Base-by-base conservation (phyloP, 2,113 vertebrate species). In the Lampris megalopsis region DNA sequence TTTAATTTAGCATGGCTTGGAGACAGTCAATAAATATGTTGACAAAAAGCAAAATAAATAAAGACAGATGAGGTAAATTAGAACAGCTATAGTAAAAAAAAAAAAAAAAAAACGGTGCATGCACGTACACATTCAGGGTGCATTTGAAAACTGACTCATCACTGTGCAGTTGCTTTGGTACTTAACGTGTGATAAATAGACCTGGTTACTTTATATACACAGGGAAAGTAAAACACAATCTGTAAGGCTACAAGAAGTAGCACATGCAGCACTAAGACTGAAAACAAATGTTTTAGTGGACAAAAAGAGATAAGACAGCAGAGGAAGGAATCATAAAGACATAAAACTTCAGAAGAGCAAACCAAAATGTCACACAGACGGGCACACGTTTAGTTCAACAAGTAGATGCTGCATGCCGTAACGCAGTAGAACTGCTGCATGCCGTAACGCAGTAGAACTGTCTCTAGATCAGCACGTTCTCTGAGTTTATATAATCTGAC, bases 11-110 rank as follows among this genome's bases (percentile, higher is more conserved):
- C 60, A 69, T 66, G 52, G 54, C 81, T 71, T 77, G 65, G 75
- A 47, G 86, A 79, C 80, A 87, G 84, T 85, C 86, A 86, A 85
- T 82, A 83, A 63, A 79, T 68, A 84, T 68, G 75, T 53, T 64
- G 35, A 85, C 50, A 63, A 74, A 66, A 47, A 42, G 41, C 63
- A 6, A 66, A 66, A 70, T 48, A 24, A 72, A 38, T 9, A 74
- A 69, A 13, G 68, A 2, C 62, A 79, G 60, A 63, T 54, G 68
- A 67, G 56, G 61, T 53, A 73, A 70, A 84, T 63, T 52, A 75
- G 57, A 73, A 80, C 8, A 41, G 79, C 56, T 76, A 69, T 10
- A 71, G 48, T 38, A n/a, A 35, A 24, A 73, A 6, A 66, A 43
- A 47, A 80, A 70, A 38, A 72, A 48, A 36, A 24, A 24, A 24